Evolutionary conservation across 2,797 vertebrate genomes (phyloP), one percentile per base, ranked within the genome.

Genomic region (Falco rusticolus): DNA sequence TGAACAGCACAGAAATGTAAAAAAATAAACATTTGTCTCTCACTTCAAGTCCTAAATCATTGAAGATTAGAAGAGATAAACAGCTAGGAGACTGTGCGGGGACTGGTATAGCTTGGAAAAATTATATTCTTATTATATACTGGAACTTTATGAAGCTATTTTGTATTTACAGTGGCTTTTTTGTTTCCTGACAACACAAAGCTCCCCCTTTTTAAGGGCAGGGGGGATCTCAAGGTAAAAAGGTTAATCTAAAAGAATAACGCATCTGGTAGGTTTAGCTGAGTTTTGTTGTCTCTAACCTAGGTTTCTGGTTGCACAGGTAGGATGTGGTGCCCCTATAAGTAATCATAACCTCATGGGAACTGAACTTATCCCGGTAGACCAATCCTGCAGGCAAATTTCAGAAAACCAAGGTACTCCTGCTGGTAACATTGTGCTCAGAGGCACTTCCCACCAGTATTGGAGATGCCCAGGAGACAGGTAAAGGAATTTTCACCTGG

Each of bases 211-310:
- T 61, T 37, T 56, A 26, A 26, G 33, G 11, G 20, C 41, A 11
- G 7, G 3, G 3, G 0, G 0, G 7, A 0, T 0, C 3, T 3
- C 4, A 31, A 4, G 3, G 16, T 14, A 16, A 51, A 63, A 80
- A 86, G 16, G 2, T 54, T 68, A 53, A 17, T 64, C 17, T n/a
- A 59, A 75, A 68, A 48, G 16, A 83, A 63, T 6, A 48, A 57
- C 11, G 7, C 3, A 31, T 43, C 16, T 65, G 2, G 6, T 50
- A 17, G 4, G 22, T 45, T 65, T 51, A 37, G 13, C 1, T 65
- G 50, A 65, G 50, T 10, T 16, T 1, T 14, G 7, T 13, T 57
- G 10, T 29, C 33, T 60, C 34, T n/a, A 60, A 48, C 9, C 39
- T 63, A 11, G 15, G 6, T 61, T 89, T 72, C 29, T 15, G 47